These are phyloP conservation scores for Sericinus montela DNA, from an alignment of 2,888 invertebrate species.

Conservation along the genomic window DNA sequence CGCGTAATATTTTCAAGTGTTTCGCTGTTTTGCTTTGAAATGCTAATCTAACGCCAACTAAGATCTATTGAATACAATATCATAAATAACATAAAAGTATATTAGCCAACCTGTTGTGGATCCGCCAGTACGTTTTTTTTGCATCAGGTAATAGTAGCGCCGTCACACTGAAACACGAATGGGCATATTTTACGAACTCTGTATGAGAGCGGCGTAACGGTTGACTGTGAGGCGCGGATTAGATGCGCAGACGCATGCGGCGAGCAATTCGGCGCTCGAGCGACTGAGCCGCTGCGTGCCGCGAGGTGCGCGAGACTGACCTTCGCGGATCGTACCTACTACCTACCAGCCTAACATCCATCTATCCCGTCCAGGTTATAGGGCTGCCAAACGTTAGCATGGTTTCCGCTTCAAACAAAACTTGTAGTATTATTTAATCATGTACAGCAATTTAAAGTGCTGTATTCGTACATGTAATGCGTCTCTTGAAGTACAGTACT, in stretches of 20 bases:
- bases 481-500: too few relatives aligned
- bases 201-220: background rate
- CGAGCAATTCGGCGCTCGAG: conserved; percentile 41
- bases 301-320: conserved; percentile 17
- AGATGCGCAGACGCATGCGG: conserved; percentile 32
- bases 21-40: conserved; percentile 29
- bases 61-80: conserved; percentile 7
- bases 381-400: background rate
- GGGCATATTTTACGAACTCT: conserved; percentile 2
- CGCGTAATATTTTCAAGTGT: conserved; percentile 30
- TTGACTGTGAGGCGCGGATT: background rate
- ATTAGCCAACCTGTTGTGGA: conserved; percentile 17
- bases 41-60: conserved; percentile 39
- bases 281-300: conserved; percentile 39
- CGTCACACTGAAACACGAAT: conserved; percentile 1
- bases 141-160: background rate
- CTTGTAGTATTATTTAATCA: too few relatives aligned
- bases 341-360: conserved; percentile 2
- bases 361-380: background rate
- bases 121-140: background rate
- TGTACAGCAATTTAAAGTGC: too few relatives aligned
- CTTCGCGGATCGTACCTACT: conserved; percentile 8
- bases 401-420: background rate
- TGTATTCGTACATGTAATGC: too few relatives aligned
- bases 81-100: conserved; percentile 13